Conservation (phyloP, 2,113 vertebrate species). For the Phaethon lepturus region DNA sequence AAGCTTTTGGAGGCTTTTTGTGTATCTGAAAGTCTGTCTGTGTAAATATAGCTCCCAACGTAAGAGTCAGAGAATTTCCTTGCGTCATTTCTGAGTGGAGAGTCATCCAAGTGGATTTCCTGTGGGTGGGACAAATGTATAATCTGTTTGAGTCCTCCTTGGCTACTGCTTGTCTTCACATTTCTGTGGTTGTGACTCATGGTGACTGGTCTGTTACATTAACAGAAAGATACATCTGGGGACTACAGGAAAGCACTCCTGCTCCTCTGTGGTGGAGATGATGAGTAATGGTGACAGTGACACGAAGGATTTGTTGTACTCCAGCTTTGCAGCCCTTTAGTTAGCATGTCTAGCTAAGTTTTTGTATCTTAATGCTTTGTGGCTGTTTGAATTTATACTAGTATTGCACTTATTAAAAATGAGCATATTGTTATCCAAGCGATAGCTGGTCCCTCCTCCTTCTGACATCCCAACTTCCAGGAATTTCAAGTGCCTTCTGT, state of each 20-base stretch:
- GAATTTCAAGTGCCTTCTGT: conserved; percentile 40
- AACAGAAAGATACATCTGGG: conserved; percentile 89
- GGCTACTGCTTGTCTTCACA: neutral
- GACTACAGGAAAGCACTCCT: conserved; percentile 92
- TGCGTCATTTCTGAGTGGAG: neutral
- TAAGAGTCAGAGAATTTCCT: neutral
- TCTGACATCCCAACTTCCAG: neutral
- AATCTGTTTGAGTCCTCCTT: neutral
- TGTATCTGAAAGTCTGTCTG: neutral
- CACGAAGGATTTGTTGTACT: neutral
- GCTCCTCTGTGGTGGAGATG: conserved; percentile 90
- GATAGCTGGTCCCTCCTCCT: neutral
- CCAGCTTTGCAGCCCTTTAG: conserved; percentile 27
- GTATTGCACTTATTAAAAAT: neutral
- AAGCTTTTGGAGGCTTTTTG: neutral
- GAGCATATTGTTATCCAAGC: neutral
- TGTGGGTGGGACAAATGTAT: neutral
- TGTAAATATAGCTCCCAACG: neutral
- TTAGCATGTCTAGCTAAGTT: neutral
- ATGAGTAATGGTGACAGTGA: conserved; percentile 73
- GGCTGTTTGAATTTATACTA: neutral
- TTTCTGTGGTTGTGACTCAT: conserved; percentile 44
- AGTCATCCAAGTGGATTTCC: conserved; percentile 19
- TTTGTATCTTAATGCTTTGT: neutral
- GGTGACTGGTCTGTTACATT: conserved; percentile 40